Base-by-base conservation (phyloP, 1,140 invertebrate genomes). In the Nebria ingens region DNA sequence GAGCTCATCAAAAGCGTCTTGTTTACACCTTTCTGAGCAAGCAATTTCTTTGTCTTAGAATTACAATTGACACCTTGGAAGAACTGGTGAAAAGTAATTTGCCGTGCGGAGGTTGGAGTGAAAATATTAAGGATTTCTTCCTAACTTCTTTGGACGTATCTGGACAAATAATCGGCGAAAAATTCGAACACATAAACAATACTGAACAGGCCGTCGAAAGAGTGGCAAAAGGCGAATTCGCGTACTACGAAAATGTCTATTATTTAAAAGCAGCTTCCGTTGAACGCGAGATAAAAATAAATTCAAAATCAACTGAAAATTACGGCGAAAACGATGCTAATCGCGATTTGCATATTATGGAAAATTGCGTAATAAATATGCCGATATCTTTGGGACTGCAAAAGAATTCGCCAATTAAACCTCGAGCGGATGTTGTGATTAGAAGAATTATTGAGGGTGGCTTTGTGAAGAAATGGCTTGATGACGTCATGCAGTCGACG, bases 211-310 rank as follows among this genome's bases (percentile, higher is more conserved):
- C 82, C 11, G 76, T 85, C 0, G 70, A 76, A 22, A 73, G 72
- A 62, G 82, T 91, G 1, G 78, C 82, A 0, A 72, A 77, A 61
- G 88, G 87, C 29, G 67, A 72, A 13, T 85, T 86, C 59, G 84
- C 84, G 6, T 89, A 89, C 59, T 92, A 88, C 62, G 88, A 90
- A 62, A 91, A 87, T 66, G 73, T 80, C n/a, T 79, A 86, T 65
- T 84, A 80, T 61, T 65, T 91, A 12, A 79, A 81, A 56, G 75
- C 84, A 61, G 66, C 82, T 1, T 76, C 80, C 23, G 79, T 81
- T 0, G 76, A 73, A 53, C 68, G 76, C 11, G 79, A 81, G 62
- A 67, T 61, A 57, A 61, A 45, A 68, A 66, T 59, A 51, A 56
- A 54, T 71, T 12, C 17, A 57, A 52, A 53, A 50, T 2, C 51